Base-by-base conservation (phyloP, 1,140 invertebrate species). In the Parapsyche elsis region DNA sequence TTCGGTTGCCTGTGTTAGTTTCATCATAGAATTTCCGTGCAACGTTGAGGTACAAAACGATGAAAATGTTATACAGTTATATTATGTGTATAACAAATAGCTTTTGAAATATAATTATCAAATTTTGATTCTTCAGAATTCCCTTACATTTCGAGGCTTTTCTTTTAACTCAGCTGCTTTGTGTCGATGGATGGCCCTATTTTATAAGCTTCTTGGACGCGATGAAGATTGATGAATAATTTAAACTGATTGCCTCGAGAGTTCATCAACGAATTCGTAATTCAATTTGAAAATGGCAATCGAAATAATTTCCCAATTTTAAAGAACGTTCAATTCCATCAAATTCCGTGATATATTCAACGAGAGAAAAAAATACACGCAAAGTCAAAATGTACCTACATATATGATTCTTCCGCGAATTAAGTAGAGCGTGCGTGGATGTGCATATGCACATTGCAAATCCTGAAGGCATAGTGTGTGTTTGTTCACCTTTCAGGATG, bases 401-500 rank as follows among this genome's bases (percentile, higher is more conserved):
- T n/a, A n/a, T 38, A 4, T 38, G 2, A 38, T 38, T 38, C 30
- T 38, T 38, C 30, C 30, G 7, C 30, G 30, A 38, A 38, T 4
- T 38, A 7, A 38, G 30, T 7, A 7, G 30, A 38, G 30, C 30
- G 30, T 38, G 7, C 7, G 30, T 38, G 30, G 1, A 38, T 38
- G 30, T 38, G 7, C 30, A 38, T 38, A 38, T 38, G 10, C 4
- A 53, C 49, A 16, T 5, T 53, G 12, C 49, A 16, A 2, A 38
- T 38, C 16, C 12, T 53, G 10, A 53, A 53, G 12, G 12, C 10
- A 4, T 53, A 53, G 49, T 1, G 12, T 46, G 12, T 12, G 45
- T 46, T 10, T 53, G 4, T 61, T 30, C 78, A 73, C 70, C 78
- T 79, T 79, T 79, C 70, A 73, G 9, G 16, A 61, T 79, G 67